Evolutionary conservation across 2,113 vertebrate species (phyloP), one percentile per base, ranked within the genome.

Genomic region (Arvicanthis niloticus): DNA sequence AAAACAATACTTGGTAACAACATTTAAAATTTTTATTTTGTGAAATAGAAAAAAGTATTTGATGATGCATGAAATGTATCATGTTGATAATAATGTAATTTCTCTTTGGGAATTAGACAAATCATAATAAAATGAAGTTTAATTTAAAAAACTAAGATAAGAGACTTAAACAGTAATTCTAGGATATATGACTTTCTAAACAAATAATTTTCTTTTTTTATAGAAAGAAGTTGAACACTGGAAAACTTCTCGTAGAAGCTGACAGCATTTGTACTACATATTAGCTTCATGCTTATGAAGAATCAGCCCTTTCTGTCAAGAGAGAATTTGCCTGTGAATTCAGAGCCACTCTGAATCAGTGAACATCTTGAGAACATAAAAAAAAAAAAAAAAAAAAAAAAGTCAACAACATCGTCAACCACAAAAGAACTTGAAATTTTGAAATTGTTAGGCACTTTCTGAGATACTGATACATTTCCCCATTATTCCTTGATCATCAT

Each of bases 1-100:
- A 3, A 26, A 21, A 78, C 86, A 77, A 6, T 77, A 48, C 17
- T 94, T 65, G 26, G 19, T 77, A 21, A 76, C 4, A 91, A 1
- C 2, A 73, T 95, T 85, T 92, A 34, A 82, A 85, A 82, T 0
- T 86, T 34, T 92, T 62, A 72, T 89, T 91, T 85, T 48, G 42
- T 76, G 19, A 65, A 81, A 65, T 13, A 42, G 24, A 58, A 81
- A 91, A 40, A 51, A 68, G n/a, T 1, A 67, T 7, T 75, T 9
- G 29, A 56, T 65, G 82, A 92, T 48, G 86, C 26, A 80, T 53
- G 11, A 5, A 80, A 75, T 9, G 42, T 37, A 58, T 72, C 58
- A 17, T 5, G 7, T 51, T 70, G 48, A 89, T n/a, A 80, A 62
- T 16, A 89, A 85, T 93, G 40, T 77, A n/a, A 90, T 89, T 60